These are phyloP conservation scores for Hucho hucho DNA, from an alignment of 2,113 vertebrate genomes.

Conservation along the genomic window DNA sequence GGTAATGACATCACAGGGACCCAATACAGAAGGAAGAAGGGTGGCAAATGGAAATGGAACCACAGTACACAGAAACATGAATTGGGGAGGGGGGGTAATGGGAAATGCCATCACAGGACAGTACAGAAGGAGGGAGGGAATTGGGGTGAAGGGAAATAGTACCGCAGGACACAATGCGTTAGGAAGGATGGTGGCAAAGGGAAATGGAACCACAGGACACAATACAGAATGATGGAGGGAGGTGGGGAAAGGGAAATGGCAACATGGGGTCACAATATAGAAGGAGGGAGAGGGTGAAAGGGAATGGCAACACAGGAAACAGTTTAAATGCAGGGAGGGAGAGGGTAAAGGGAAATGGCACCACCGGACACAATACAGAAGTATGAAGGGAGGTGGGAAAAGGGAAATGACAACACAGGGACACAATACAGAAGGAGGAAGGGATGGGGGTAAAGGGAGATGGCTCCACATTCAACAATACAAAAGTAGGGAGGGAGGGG, in stretches of 20 bases:
- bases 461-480: no score
- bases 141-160: background rate
- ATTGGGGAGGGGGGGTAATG: no score
- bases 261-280: background rate
- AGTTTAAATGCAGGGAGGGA: background rate
- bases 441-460: background rate
- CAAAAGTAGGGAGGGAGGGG: no score
- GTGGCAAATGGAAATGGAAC: no score
- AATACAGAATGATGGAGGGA: no score
- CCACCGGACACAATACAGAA: no score
- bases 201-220: background rate
- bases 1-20: no score
- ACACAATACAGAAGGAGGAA: constrained; percentile 13
- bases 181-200: constrained; percentile 15
- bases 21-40: no score
- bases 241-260: no score
- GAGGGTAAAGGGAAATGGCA: background rate
- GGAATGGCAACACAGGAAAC: background rate
- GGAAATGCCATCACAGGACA: background rate
- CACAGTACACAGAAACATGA: no score
- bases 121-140: background rate
- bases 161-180: background rate
- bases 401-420: constrained; percentile 42
- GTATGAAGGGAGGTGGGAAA: background rate
- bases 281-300: background rate